phyloP scores from a whole-genome alignment of 2,888 invertebrate species.

The Phymatocera aterrima region DNA sequence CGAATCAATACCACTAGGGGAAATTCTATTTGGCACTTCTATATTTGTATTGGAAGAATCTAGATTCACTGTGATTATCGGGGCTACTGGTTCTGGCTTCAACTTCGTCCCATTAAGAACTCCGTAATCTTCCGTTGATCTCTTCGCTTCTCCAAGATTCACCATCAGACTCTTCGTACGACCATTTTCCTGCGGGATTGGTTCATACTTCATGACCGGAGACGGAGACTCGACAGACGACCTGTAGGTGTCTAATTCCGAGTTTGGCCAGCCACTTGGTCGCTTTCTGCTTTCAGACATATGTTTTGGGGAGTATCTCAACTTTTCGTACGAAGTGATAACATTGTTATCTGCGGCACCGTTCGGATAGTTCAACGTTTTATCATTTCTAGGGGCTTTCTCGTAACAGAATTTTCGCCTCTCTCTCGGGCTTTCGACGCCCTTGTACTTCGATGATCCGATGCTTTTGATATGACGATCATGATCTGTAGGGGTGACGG shows the following conservation, averaged over 20 bases:
- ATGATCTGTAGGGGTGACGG: conserved; percentile 57
- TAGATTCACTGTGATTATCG: conserved; percentile 55
- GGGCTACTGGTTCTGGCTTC: conserved; percentile 46
- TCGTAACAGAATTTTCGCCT: conserved; percentile 55
- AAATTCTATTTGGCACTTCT: conserved; percentile 58
- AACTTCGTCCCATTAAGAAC: conserved; percentile 51
- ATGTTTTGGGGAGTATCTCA: conserved; percentile 59
- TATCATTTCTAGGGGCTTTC: conserved; percentile 57
- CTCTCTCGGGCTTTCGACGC: conserved; percentile 56
- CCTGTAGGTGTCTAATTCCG: conserved; percentile 57
- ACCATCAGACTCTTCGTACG: conserved; percentile 51
- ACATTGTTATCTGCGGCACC: conserved; percentile 51
- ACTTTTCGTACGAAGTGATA: conserved; percentile 56
- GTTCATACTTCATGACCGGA: conserved; percentile 54
- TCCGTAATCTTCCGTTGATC: conserved; percentile 43
- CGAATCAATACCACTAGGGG: conserved; percentile 61
- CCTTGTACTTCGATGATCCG: conserved; percentile 53
- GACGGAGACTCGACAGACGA: conserved; percentile 47
- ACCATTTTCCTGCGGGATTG: conserved; percentile 55
- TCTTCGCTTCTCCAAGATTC: conserved; percentile 49
- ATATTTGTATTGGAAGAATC: conserved; percentile 59
- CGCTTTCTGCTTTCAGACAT: conserved; percentile 59
- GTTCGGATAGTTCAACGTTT: conserved; percentile 55
- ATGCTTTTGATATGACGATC: conserved; percentile 59
- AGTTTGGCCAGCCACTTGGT: conserved; percentile 59